A percentile compares a stretch with the other conserved stretches of the same genome.
Evolutionary conservation across 2,797 vertebrate genomes (phyloP).

Genomic region (Hirundo rustica): DNA sequence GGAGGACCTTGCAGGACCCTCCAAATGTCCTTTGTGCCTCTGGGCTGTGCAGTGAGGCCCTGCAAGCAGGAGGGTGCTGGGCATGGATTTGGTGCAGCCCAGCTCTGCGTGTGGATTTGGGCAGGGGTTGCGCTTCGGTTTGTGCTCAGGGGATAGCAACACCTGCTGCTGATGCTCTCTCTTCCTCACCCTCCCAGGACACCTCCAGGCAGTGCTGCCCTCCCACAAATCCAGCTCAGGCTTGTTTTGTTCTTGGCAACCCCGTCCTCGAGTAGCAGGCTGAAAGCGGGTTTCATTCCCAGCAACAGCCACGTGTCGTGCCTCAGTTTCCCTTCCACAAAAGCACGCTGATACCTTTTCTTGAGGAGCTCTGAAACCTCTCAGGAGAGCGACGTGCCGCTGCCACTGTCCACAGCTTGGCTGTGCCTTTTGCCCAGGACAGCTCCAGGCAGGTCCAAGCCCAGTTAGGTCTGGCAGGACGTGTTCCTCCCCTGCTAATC

Average conservation of each 20-base stretch:
- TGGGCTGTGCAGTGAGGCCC: not conserved
- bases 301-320: rapidly evolving
- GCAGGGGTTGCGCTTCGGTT: not conserved
- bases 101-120: rapidly evolving
- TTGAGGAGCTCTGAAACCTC: not conserved
- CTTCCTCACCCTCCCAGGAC: not conserved
- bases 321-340: not conserved
- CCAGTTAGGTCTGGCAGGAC: rapidly evolving
- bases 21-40: not conserved
- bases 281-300: not conserved
- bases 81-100: rapidly evolving
- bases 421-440: not conserved
- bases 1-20: not conserved
- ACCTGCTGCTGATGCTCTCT: rapidly evolving
- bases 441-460: not conserved
- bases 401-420: not conserved
- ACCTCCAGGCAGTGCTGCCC: not conserved
- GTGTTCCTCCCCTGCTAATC: not conserved
- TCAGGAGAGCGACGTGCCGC: not conserved
- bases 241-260: rapidly evolving
- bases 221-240: not conserved
- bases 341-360: rapidly evolving
- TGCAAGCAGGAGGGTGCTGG: not conserved
- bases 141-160: not conserved
- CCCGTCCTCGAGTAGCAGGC: not conserved